Base-by-base conservation (phyloP, 2,113 vertebrate species). In the Felis chaus region DNA sequence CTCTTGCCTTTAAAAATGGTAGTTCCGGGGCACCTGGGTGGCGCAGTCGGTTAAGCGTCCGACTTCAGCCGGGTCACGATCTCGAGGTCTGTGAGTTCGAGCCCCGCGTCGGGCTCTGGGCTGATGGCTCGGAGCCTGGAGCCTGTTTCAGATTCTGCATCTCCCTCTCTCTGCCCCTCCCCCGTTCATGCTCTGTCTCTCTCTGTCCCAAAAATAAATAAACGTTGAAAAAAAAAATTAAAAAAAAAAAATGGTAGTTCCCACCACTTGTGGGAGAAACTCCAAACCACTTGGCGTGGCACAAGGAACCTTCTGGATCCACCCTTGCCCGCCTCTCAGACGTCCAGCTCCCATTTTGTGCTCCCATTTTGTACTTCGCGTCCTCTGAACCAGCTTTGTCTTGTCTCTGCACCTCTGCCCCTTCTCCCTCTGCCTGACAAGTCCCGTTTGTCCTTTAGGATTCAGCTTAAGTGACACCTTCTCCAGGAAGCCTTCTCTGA, bases 371-470 rank as follows among this genome's bases (percentile, higher is more conserved):
- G 25, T 29, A 7, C 61, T 45, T n/a, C 1, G 57, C 1, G 16
- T 41, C 27, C 53, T 21, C 7, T 0, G 65, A 25, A 15, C 5
- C 71, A 27, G 5, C 21, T 0, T 0, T 1, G 27, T 3, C n/a
- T 29, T 1, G 13, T 33, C 27, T 25, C 33, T 33, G 50, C 39
- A 14, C 25, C 21, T 66, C 4, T 31, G 53, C 27, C n/a, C 21
- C 2, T 25, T 31, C 5, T 68, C 18, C 85, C 29, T 48, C 7
- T 36, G 79, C 55, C 21, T 15, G 41, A 16, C 23, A 23, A 27
- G 31, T 73, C 31, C 39, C 39, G 3, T 3, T 15, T 79, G 55
- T 78, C 36, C 53, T 73, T 53, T 25, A 13, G 23, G 68, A 7
- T 31, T 50, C 29, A 19, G 7, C 7, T 19, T 55, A 13, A 45